Conservation (phyloP, 1,140 invertebrate genomes). For the Planococcus citri region DNA sequence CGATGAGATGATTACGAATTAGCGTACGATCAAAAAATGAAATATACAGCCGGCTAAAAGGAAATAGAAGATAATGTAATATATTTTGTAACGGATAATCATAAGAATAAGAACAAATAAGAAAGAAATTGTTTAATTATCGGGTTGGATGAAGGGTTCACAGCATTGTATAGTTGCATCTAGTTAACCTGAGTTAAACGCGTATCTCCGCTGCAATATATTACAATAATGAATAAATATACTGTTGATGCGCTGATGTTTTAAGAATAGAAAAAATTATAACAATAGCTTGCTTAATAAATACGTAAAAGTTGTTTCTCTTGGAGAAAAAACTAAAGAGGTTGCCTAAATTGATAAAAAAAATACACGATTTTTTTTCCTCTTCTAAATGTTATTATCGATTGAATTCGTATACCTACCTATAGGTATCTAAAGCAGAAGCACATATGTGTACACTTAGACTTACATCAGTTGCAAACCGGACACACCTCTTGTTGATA, state of each 20-base stretch:
- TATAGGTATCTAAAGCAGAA: too few species aligned
- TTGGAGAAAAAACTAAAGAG: neutral
- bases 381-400: neutral
- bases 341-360: neutral
- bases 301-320: conserved; percentile 9
- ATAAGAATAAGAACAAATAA: conserved; percentile 11
- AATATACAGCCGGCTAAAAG: neutral
- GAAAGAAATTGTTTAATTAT: conserved; percentile 21
- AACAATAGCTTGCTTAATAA: neutral
- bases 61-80: conserved; percentile 16
- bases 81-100: neutral
- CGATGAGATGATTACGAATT: conserved; percentile 1
- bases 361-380: neutral
- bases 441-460: neutral
- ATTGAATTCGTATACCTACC: neutral
- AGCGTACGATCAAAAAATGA: neutral
- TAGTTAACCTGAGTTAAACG: conserved; percentile 14
- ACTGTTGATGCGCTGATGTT: neutral
- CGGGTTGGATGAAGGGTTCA: neutral
- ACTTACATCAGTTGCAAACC: too few species aligned
- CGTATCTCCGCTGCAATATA: conserved; percentile 10
- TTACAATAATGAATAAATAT: conserved; percentile 2
- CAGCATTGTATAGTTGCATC: conserved; percentile 15
- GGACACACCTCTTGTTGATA: neutral
- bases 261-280: conserved; percentile 1